Evolutionary conservation across 2,888 invertebrate species (phyloP).

Genomic region (Leucania comma): DNA sequence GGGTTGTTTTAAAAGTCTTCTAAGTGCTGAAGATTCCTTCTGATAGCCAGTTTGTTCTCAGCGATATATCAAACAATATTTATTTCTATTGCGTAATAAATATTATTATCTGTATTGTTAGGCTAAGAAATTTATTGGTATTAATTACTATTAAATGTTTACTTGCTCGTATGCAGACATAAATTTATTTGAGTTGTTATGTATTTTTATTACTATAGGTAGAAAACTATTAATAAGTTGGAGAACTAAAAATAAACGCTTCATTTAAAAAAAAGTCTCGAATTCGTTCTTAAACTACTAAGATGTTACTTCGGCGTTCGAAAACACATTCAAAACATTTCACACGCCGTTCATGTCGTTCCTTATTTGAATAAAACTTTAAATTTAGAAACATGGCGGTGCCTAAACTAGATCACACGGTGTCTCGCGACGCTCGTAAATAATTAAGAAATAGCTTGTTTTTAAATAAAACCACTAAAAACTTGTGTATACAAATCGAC

Average conservation of each 20-base stretch:
- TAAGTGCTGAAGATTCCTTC: constrained; percentile 54
- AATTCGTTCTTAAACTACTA: constrained; percentile 16
- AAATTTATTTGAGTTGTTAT: constrained; percentile 28
- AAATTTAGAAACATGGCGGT: constrained; percentile 55
- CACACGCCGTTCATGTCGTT: constrained; percentile 36
- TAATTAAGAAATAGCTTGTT: constrained; percentile 67
- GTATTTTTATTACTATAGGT: constrained; percentile 25
- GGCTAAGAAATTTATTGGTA: constrained; percentile 17
- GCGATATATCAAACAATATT: constrained; percentile 54
- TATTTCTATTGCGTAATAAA: constrained; percentile 56
- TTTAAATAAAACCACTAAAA: constrained; percentile 66
- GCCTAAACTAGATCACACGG: constrained; percentile 61
- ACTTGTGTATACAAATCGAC: constrained; percentile 70
- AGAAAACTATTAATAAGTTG: constrained; percentile 6
- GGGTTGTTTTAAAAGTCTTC: constrained; percentile 66
- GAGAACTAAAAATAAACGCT: constrained; percentile 4
- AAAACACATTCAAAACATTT: constrained; percentile 54
- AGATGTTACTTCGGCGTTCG: constrained; percentile 23
- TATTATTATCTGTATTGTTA: constrained; percentile 56
- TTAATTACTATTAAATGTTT: constrained; percentile 28
- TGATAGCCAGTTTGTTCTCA: constrained; percentile 35
- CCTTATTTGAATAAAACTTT: constrained; percentile 57
- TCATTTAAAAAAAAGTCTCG: not conserved
- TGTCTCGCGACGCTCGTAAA: constrained; percentile 59
- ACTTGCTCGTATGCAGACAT: constrained; percentile 13